A percentile compares a stretch with the other conserved stretches of the same genome.
phyloP scores from a whole-genome alignment of 2,113 vertebrate genomes.

The Meleagris gallopavo region DNA sequence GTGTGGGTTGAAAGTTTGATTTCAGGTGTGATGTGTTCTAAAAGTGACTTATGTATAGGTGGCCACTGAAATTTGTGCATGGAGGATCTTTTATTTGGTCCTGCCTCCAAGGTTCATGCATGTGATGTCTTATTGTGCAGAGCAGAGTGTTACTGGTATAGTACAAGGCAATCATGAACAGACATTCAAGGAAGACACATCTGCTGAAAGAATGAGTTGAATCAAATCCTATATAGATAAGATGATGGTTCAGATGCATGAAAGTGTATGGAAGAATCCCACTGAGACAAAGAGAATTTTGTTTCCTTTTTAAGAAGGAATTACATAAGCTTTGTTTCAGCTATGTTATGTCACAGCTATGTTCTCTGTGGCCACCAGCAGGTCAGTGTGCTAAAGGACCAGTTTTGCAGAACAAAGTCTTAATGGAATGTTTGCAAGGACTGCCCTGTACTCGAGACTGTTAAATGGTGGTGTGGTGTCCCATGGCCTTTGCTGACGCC shows the following conservation, averaged over 20 bases:
- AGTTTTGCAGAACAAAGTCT: not conserved
- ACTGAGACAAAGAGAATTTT: not conserved
- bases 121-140: not conserved
- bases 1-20: not conserved
- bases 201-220: not conserved
- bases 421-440: not conserved
- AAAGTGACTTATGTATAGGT: accelerated
- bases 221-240: not conserved
- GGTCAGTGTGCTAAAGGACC: not conserved
- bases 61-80: not conserved
- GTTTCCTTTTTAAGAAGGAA: not conserved
- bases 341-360: accelerated
- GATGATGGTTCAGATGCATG: not conserved
- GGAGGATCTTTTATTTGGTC: not conserved
- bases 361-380: not conserved
- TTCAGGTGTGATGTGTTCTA: not conserved
- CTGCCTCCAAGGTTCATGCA: accelerated
- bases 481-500: not conserved
- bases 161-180: accelerated
- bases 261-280: not conserved
- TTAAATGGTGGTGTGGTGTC: not conserved
- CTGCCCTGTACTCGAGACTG: not conserved
- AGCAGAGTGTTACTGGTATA: not conserved
- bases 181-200: not conserved
- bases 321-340: not conserved